A percentile compares a stretch with the other conserved stretches of the same genome.
phyloP scores from a whole-genome alignment of 1,140 invertebrate species.

The Drosophila arawakana region DNA sequence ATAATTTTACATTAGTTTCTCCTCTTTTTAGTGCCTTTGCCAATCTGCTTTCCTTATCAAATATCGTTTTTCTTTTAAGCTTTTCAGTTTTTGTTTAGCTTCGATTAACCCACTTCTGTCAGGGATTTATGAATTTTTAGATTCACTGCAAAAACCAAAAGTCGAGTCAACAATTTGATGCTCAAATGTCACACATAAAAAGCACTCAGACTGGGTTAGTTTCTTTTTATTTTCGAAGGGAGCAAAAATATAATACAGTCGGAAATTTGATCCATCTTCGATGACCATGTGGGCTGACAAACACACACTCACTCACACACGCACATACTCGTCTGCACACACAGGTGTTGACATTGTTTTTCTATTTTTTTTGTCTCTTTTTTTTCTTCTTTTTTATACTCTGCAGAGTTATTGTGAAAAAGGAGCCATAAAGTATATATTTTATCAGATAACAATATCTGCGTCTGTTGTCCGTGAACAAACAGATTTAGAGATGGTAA shows the following conservation, averaged over 20 bases:
- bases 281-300: constrained; percentile 28
- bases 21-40: too few species aligned
- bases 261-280: constrained; percentile 47
- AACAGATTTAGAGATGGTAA: too few species aligned
- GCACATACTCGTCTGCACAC: neutral
- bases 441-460: too few species aligned
- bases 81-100: constrained; percentile 1
- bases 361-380: neutral
- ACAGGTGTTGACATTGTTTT: constrained; percentile 18
- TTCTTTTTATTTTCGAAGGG: constrained; percentile 13
- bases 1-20: too few species aligned
- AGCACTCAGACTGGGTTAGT: constrained; percentile 44
- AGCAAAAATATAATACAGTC: constrained; percentile 10
- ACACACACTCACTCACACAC: constrained; percentile 25
- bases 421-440: too few species aligned
- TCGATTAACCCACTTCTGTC: constrained; percentile 21
- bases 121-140: constrained; percentile 8
- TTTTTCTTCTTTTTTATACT: neutral
- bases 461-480: too few species aligned
- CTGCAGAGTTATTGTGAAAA: too few species aligned
- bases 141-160: neutral
- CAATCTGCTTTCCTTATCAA: neutral
- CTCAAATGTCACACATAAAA: constrained; percentile 15
- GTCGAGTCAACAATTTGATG: constrained; percentile 21
- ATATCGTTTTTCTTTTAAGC: neutral